phyloP scores from a whole-genome alignment of 2,113 vertebrate genomes.

The Gambusia holbrooki region DNA sequence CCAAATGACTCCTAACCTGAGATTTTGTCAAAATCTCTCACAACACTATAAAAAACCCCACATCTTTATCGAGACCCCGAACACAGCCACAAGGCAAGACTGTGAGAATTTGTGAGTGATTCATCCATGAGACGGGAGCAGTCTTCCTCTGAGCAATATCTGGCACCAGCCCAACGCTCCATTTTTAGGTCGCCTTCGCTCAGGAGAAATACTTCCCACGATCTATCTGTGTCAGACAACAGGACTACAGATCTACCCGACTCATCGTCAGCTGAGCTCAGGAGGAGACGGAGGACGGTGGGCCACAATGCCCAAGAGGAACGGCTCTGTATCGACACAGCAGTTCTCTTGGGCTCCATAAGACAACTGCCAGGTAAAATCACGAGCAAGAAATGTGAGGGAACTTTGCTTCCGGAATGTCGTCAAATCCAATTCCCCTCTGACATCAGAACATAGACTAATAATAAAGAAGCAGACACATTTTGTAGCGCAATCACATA shows the following conservation, averaged over 20 bases:
- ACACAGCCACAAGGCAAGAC: neutral
- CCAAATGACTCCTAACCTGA: neutral
- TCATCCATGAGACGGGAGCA: neutral
- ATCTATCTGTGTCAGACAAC: neutral
- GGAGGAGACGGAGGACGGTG: neutral
- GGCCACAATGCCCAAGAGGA: neutral
- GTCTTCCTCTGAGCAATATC: neutral
- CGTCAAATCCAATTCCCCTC: neutral
- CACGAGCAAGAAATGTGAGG: too few species aligned
- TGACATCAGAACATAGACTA: too few species aligned
- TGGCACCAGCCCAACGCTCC: neutral
- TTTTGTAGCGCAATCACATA: too few species aligned
- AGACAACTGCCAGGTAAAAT: neutral
- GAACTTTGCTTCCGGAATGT: neutral
- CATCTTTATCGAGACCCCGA: neutral
- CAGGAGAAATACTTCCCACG: neutral
- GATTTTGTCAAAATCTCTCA: neutral
- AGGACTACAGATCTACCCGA: neutral
- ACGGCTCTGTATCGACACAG: neutral
- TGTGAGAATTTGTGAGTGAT: neutral
- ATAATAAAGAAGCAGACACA: too few species aligned
- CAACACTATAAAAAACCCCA: too few species aligned
- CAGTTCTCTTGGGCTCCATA: neutral
- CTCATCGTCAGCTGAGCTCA: neutral
- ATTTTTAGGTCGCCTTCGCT: neutral